Evolutionary conservation across 2,888 invertebrate genomes (phyloP).

Genomic region (Eupsilia transversa): DNA sequence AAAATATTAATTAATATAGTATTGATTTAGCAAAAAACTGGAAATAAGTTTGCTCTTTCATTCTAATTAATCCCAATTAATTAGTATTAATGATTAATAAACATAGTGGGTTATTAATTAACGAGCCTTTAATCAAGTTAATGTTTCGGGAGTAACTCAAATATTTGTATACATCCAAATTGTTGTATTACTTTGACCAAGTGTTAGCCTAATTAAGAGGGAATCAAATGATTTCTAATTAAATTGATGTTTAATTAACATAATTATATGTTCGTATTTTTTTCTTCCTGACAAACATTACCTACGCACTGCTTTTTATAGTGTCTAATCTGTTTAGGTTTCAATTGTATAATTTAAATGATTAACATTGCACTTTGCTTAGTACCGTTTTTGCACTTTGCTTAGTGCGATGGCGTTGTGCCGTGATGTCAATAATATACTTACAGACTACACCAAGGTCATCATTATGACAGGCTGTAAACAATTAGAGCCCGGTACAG

Average conservation of each 20-base stretch:
- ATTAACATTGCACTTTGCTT: not conserved
- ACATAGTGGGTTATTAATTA: conserved; percentile 29
- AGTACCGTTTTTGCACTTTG: not conserved
- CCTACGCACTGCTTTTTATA: not conserved
- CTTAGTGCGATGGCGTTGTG: not conserved
- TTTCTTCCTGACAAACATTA: not conserved
- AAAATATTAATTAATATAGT: not conserved
- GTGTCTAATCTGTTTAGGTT: not conserved
- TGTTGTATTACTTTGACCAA: conserved; percentile 13
- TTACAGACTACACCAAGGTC: not conserved
- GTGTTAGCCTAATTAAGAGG: conserved; percentile 10
- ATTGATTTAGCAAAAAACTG: not conserved
- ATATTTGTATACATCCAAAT: conserved; percentile 40
- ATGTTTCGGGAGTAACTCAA: conserved; percentile 35
- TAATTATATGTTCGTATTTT: not conserved
- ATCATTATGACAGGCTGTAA: not conserved
- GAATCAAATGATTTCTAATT: conserved; percentile 11
- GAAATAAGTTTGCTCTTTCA: not conserved
- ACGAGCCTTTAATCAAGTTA: conserved; percentile 33
- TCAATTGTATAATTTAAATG: not conserved
- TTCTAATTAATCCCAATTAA: conserved; percentile 25
- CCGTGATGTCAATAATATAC: not conserved
- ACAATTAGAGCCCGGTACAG: not conserved
- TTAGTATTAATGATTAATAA: conserved; percentile 7
- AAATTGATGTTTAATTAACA: not conserved